phyloP scores from a whole-genome alignment of 2,888 invertebrate genomes.

The Limnephilus marmoratus region DNA sequence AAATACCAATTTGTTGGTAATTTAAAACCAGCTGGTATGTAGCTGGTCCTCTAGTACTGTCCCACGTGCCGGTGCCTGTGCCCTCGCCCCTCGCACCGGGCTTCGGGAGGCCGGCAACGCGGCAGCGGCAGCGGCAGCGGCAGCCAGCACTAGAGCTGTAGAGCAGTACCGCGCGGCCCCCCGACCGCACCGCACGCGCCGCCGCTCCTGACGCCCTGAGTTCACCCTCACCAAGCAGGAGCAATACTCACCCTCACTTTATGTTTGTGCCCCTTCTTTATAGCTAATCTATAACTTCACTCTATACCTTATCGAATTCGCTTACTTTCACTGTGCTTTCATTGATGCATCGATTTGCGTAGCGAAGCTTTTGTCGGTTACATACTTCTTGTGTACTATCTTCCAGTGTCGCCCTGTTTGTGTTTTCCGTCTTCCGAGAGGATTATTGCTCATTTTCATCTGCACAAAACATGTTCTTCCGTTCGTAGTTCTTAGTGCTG shows the following conservation, averaged over 20 bases:
- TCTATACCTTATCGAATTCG: neutral
- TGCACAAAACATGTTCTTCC: neutral
- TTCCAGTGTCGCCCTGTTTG: conserved; percentile 13
- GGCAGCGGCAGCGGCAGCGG: neutral
- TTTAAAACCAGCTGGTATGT: neutral
- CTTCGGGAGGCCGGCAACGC: neutral
- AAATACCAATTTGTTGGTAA: neutral
- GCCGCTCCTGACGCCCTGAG: conserved; percentile 9
- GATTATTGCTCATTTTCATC: conserved; percentile 3
- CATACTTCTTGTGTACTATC: neutral
- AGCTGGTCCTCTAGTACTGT: neutral
- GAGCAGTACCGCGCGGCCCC: conserved; percentile 52
- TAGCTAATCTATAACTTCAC: conserved; percentile 29
- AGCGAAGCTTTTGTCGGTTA: neutral
- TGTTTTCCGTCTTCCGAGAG: conserved; percentile 8
- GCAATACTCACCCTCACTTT: conserved; percentile 45
- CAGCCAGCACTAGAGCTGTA: neutral
- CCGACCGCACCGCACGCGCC: conserved; percentile 47
- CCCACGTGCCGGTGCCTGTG: neutral
- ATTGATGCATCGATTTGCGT: conserved; percentile 30
- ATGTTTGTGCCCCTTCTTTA: conserved; percentile 48
- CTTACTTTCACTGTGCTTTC: conserved; percentile 29
- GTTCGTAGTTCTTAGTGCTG: neutral
- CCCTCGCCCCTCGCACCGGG: neutral
- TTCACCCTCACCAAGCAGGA: conserved; percentile 23